Evolutionary conservation across 1,140 invertebrate genomes (phyloP), one percentile per base, ranked within the genome.

Genomic region (Acyrthosiphon pisum): DNA sequence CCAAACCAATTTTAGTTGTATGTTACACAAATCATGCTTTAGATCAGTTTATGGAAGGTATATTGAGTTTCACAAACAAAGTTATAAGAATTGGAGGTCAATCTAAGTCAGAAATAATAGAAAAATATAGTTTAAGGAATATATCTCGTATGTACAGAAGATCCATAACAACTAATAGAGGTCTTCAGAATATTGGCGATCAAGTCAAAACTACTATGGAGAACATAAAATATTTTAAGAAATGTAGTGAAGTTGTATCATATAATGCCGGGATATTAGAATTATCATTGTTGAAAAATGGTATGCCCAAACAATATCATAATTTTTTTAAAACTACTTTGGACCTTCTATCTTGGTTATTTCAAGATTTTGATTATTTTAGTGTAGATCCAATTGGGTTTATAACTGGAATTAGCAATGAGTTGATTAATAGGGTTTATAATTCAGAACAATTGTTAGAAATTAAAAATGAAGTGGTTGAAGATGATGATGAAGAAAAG

Each of bases 21-120:
- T 98, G 97, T 94, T 98, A 97, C 94, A 98, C 98, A 1, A 99
- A 98, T 95, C 97, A 98, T 95, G 98, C 98, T 3, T 94, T 99
- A 8, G 98, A 99, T 95, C 98, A 98, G 94, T 98, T 99, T 95
- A 95, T 99, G 30, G 96, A 98, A 95, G 97, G 97, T 37, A 96
- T 97, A 26, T 94, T 96, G 8, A 93, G 95, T 35, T 95, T 95
- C 7, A 97, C 96, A 6, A 81, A 95, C 0, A 95, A 96, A 37
- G 95, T 98, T 91, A 95, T 97, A 23, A 96, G 98, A 48, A 96
- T 98, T 94, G 98, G 98, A 9, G 96, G 96, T 14, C 96, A 97
- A 95, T 97, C 96, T 2, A 96, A 96, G 94, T 97, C 96, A 94
- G 95, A 96, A 95, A 94, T 94, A 9, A 94, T 97, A 87, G 94